Evolutionary conservation across 1,140 invertebrate genomes (phyloP), one percentile per base, ranked within the genome.

Genomic region (Zaprionus inermis): DNA sequence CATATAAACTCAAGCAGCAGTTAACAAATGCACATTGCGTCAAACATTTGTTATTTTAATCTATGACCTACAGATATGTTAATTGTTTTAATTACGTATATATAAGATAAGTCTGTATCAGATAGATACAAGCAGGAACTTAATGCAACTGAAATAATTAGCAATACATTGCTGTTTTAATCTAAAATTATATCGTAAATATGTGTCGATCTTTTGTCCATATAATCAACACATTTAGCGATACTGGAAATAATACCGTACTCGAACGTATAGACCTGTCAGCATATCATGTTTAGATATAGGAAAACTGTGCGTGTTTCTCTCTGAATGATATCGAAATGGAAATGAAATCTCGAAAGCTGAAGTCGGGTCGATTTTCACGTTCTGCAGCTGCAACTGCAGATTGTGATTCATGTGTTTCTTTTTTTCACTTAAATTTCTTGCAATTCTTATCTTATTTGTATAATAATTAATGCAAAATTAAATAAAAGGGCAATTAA

Each of bases 361-460:
- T 41, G n/a, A 41, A 44, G 16, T 9, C n/a, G n/a, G n/a, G n/a
- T 44, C 38, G 16, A 44, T 44, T 44, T 44, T 44, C 38, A 44
- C 38, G 38, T 44, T 44, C n/a, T 44, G 38, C 38, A 44, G 38
- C 6, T 44, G 38, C n/a, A 44, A 16, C 38, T 44, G 38, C 5
- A 44, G 38, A 44, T 44, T 44, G 38, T 44, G 38, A 44, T 44
- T 44, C 38, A 44, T 44, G 38, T 3, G 38, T 3, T 16, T 32
- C 24, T 80, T 65, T 44, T 49, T 68, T 51, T 16, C 51, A 52
- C 60, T 54, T 30, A 65, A 34, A 65, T 65, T 16, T 51, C 16
- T 44, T 2, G 38, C 20, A 58, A 18, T 59, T 30, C 24, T 54
- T 49, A 44, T 61, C 16, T 9, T 30, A 30, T 22, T 49, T 36